These are phyloP conservation scores for Eupeodes latifasciatus DNA, from an alignment of 2,888 invertebrate genomes.

Conservation along the genomic window DNA sequence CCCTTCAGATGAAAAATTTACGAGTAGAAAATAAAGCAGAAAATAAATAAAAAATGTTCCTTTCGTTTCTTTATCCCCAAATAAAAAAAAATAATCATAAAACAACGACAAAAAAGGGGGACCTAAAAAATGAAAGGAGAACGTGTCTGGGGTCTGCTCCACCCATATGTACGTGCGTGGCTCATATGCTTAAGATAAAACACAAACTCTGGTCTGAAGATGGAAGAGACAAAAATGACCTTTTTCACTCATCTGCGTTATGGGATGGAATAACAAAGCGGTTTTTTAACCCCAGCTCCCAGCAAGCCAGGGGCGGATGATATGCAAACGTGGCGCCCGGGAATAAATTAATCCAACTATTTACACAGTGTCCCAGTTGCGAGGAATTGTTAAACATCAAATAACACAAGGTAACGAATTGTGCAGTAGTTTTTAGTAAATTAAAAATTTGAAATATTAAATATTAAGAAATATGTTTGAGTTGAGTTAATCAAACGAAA, in stretches of 20 bases:
- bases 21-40: constrained; percentile 71
- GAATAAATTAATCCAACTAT: no score
- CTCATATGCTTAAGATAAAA: constrained; percentile 36
- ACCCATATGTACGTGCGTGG: constrained; percentile 51
- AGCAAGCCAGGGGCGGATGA: background rate
- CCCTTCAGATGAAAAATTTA: constrained; percentile 76
- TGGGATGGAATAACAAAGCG: constrained; percentile 64
- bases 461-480: no score
- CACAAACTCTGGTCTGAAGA: constrained; percentile 46
- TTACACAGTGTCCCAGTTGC: no score
- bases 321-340: no score
- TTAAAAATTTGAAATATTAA: no score
- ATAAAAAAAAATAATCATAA: constrained; percentile 63
- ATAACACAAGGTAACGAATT: no score
- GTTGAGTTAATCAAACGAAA: no score
- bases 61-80: constrained; percentile 53
- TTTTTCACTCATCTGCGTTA: constrained; percentile 72
- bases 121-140: constrained; percentile 67
- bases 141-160: constrained; percentile 72
- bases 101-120: constrained; percentile 69
- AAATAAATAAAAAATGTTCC: constrained; percentile 70
- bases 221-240: constrained; percentile 46
- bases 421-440: no score
- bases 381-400: no score
- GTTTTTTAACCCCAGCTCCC: constrained; percentile 67